Base-by-base conservation (phyloP, 2,113 vertebrate genomes). In the Cheirogaleus medius region DNA sequence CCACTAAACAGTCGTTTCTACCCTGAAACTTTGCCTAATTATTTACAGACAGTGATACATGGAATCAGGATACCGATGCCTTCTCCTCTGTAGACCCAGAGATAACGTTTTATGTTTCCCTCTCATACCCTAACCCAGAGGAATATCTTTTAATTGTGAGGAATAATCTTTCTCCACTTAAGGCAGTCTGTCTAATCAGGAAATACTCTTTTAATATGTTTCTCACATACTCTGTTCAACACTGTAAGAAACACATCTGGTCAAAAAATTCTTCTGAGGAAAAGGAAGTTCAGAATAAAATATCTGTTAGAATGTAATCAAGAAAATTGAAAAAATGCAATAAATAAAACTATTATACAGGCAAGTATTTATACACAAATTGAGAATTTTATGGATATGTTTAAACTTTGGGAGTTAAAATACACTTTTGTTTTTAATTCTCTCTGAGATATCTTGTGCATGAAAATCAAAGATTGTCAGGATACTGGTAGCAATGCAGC, bases 41-140 rank as follows among this genome's bases (percentile, higher is more conserved):
- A 20, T 23, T 49, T 37, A 14, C 5, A 56, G 10, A 4, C 2
- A n/a, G 5, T 49, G 29, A 52, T 10, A 12, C 1, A 25, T 2
- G 13, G 58, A 78, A 18, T 56, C 37, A 44, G 60, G 4, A 23
- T 8, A 77, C 6, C 18, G 20, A 1, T 27, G 14, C 6, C 71
- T 12, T 66, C 8, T 54, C 2, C 11, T 23, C 21, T 83, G 21
- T 29, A 15, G 17, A 37, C 2, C 11, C 37, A 58, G 10, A 80
- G 10, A 60, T 11, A 58, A 6, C 13, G n/a, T 69, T 74, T 34
- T 34, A 29, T 37, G 42, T 2, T 64, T 52, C 23, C 1, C 25
- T 71, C 18, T 44, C 29, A 47, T 3, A 11, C 25, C 34, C 14
- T 66, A 49, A 56, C 14, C 17, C 8, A 52, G 11, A 52, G 4